Conservation (phyloP, 2,888 invertebrate genomes). For the Andrena bicolor region DNA sequence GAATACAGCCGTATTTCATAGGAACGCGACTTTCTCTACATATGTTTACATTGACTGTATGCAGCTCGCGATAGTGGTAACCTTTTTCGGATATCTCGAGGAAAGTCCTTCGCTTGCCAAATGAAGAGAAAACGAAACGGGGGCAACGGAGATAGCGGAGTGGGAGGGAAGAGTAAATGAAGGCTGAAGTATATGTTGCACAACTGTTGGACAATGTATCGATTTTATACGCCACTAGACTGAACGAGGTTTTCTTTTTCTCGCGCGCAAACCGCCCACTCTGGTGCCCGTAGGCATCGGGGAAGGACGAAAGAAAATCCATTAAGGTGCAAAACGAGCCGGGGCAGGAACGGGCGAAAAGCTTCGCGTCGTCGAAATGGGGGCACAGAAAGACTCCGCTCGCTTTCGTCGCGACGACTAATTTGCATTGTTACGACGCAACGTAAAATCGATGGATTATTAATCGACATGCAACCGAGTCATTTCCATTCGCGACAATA, state of each 20-base stretch:
- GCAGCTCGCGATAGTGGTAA: too few species aligned
- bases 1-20: too few species aligned
- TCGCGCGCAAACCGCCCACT: slow-evolving; percentile 11
- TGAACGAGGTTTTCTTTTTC: slow-evolving; percentile 17
- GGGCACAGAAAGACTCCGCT: neutral
- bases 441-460: slow-evolving; percentile 26
- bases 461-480: slow-evolving; percentile 15
- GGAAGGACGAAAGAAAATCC: slow-evolving; percentile 4
- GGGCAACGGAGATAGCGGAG: neutral
- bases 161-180: slow-evolving; percentile 26
- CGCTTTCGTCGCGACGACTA: neutral
- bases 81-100: neutral
- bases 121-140: neutral
- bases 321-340: slow-evolving; percentile 5
- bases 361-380: neutral
- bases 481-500: slow-evolving; percentile 20
- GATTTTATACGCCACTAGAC: slow-evolving; percentile 43
- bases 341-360: neutral
- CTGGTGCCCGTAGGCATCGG: slow-evolving; percentile 1
- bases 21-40: too few species aligned
- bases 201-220: slow-evolving; percentile 51
- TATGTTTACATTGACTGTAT: too few species aligned
- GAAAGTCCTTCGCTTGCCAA: neutral
- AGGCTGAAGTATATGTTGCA: slow-evolving; percentile 32
- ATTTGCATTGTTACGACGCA: slow-evolving; percentile 9